These are phyloP conservation scores for Edolisoma coerulescens DNA, from an alignment of 2,113 vertebrate species.

Conservation along the genomic window DNA sequence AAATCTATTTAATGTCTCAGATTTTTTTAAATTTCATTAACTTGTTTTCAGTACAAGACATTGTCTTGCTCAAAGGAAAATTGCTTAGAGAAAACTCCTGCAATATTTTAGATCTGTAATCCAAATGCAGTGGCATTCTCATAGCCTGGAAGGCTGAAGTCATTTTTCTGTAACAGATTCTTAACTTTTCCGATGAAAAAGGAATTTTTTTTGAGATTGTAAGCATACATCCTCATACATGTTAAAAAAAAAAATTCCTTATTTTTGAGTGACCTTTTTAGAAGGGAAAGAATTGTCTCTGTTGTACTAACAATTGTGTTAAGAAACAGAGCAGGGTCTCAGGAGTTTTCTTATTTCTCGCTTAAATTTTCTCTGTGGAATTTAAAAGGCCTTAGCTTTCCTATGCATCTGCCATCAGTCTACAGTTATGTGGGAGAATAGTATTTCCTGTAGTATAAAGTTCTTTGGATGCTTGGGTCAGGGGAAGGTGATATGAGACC, in stretches of 20 bases:
- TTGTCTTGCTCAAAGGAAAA: background rate
- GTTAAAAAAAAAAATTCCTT: background rate
- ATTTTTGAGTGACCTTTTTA: background rate
- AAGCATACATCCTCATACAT: background rate
- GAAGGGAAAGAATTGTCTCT: background rate
- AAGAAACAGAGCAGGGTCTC: background rate
- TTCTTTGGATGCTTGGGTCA: background rate
- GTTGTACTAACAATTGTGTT: background rate
- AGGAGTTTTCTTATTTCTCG: background rate
- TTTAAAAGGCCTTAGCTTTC: background rate
- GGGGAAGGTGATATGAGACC: background rate
- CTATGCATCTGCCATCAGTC: background rate
- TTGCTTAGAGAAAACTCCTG: background rate
- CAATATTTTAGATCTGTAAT: background rate
- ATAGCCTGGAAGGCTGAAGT: background rate
- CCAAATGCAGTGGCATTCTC: background rate
- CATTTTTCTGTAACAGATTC: background rate
- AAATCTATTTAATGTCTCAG: background rate
- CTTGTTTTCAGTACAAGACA: background rate
- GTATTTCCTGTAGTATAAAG: background rate
- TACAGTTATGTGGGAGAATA: background rate
- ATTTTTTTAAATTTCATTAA: background rate
- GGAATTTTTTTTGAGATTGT: background rate
- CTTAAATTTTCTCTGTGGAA: background rate
- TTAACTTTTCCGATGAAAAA: background rate